phyloP scores from a whole-genome alignment of 2,113 vertebrate species.

The Leptosomus discolor region DNA sequence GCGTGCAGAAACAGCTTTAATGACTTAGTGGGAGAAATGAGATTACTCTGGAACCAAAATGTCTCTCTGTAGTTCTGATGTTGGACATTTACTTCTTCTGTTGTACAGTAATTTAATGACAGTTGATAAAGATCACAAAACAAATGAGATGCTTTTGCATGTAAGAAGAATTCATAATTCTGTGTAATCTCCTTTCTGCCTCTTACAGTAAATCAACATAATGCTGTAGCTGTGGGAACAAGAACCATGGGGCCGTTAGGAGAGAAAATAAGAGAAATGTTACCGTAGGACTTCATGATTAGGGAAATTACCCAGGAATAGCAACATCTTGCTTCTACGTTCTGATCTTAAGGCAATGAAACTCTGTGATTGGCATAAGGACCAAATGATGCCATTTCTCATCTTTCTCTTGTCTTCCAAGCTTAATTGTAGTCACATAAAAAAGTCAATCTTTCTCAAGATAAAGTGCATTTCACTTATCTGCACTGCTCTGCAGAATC shows the following conservation, averaged over 20 bases:
- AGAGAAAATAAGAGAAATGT: not conserved
- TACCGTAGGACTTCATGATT: not conserved
- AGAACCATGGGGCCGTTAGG: not conserved
- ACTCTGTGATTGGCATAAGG: not conserved
- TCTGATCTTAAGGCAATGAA: not conserved
- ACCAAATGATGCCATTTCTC: not conserved
- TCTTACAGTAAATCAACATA: not conserved
- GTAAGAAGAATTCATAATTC: not conserved
- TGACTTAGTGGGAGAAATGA: not conserved
- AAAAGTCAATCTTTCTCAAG: not conserved
- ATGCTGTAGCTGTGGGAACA: not conserved
- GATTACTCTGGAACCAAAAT: not conserved
- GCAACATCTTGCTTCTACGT: not conserved
- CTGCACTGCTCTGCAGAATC: not conserved
- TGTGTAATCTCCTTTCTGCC: not conserved
- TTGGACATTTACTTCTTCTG: not conserved
- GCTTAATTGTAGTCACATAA: not conserved
- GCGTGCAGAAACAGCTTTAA: not conserved
- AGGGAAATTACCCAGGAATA: not conserved
- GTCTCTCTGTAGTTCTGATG: not conserved
- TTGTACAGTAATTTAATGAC: not conserved
- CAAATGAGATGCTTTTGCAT: not conserved
- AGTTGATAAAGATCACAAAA: not conserved
- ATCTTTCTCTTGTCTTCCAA: not conserved
- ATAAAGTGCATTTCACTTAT: not conserved